Evolutionary conservation across 2,797 vertebrate genomes (phyloP), one percentile per base, ranked within the genome.

Genomic region (Helarctos malayanus): DNA sequence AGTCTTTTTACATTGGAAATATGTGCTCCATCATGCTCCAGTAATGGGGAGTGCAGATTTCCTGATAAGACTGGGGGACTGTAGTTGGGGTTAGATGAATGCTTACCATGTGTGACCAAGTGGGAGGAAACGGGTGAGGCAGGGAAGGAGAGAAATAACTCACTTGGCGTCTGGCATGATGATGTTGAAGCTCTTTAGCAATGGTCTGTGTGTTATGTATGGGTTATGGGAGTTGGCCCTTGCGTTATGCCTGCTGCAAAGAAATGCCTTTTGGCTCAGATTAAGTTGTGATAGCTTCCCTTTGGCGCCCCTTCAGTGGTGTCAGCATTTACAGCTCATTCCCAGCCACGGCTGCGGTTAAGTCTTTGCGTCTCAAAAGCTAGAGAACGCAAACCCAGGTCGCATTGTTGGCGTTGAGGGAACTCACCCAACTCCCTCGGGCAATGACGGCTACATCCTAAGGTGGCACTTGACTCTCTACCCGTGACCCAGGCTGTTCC

Each of bases 71-170:
- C 91, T 25, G 56, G 59, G 69, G 92, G 90, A 87, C 96, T 96
- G 68, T 73, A 79, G 97, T 81, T n/a, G 97, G 95, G 96, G 96
- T 97, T 96, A 97, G 95, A 95, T 73, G 97, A 97, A 98, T 97
- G 95, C 96, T 97, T 97, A 96, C 96, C 97, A 97, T 98, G 96
- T 98, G 97, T 98, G 97, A 98, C 96, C 96, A 97, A 98, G 98
- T 98, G 98, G 98, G 98, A 98, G 98, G 98, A 98, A 98, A 97
- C 88, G 63, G 97, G 98, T 96, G 98, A 98, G 98, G 96, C 97
- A 73, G 95, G 97, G 97, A 97, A 98, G 95, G 91, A 96, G 94
- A 98, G 94, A 97, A 98, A 98, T 97, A 98, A 98, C 95, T 98
- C 91, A 97, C 92, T 97, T 92, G 71, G 41, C 78, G 94, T 98